These are phyloP conservation scores for Sialia sialis DNA, from an alignment of 2,113 vertebrate species.

Conservation along the genomic window DNA sequence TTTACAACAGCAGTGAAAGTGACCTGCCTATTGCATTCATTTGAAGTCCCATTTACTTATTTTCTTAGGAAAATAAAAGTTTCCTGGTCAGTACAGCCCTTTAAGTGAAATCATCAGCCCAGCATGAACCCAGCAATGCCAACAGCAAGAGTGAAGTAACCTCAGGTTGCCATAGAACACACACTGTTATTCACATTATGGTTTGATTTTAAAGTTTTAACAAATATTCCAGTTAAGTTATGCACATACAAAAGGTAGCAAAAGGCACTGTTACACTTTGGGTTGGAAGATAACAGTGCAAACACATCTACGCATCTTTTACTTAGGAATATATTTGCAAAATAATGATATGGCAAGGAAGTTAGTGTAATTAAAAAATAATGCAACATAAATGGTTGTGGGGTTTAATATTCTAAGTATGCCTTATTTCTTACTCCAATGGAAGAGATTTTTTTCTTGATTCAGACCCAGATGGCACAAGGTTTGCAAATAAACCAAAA, in stretches of 20 bases:
- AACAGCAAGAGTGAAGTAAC: not conserved
- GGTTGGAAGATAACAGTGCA: not conserved
- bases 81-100: not conserved
- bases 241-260: not conserved
- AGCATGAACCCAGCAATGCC: not conserved
- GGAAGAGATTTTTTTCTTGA: not conserved
- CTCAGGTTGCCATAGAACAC: not conserved
- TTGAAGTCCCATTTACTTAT: not conserved
- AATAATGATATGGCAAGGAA: not conserved
- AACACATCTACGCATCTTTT: not conserved
- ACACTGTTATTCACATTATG: not conserved
- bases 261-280: not conserved
- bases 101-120: not conserved
- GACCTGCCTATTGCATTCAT: not conserved
- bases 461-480: constrained; percentile 20
- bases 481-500: constrained; percentile 34
- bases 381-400: not conserved
- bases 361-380: constrained; percentile 43
- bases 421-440: not conserved
- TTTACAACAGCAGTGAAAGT: not conserved
- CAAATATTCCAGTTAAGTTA: not conserved
- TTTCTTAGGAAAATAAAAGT: not conserved
- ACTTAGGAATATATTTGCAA: not conserved
- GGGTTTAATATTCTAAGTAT: not conserved
- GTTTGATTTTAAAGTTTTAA: constrained; percentile 1